Conservation (phyloP, 2,888 invertebrate genomes). For the Melanostoma scalare region DNA sequence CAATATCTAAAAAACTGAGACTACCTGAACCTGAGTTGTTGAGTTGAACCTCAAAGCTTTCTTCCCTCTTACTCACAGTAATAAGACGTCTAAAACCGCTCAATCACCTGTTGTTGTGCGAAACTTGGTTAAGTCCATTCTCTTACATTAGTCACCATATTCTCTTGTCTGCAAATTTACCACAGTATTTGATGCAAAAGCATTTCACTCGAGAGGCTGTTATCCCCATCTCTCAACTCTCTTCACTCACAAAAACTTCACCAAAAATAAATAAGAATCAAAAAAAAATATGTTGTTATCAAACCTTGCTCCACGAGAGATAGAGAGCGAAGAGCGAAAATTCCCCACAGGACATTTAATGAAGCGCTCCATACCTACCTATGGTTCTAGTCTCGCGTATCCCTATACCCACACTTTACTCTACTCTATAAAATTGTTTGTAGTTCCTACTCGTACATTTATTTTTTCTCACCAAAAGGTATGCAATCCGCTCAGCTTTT, state of each 20-base stretch:
- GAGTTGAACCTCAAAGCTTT: constrained; percentile 5
- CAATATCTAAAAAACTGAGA: too few species aligned
- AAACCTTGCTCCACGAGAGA: constrained; percentile 25
- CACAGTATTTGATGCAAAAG: not conserved
- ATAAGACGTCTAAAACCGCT: constrained; percentile 13
- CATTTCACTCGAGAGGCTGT: constrained; percentile 39
- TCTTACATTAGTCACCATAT: not conserved
- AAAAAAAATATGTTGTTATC: constrained; percentile 8
- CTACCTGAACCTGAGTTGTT: not conserved
- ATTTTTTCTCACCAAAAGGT: constrained; percentile 72
- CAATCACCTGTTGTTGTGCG: constrained; percentile 66
- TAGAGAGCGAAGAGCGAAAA: constrained; percentile 23
- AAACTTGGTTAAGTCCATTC: not conserved
- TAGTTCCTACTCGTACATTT: constrained; percentile 29
- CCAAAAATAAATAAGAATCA: constrained; percentile 12
- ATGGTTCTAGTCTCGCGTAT: constrained; percentile 32
- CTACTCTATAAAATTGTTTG: constrained; percentile 15
- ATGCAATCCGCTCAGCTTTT: constrained; percentile 75
- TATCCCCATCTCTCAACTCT: not conserved
- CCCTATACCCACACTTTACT: constrained; percentile 22
- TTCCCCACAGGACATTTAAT: constrained; percentile 58
- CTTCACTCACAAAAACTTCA: constrained; percentile 8
- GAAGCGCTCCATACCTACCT: constrained; percentile 13
- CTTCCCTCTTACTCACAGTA: not conserved
- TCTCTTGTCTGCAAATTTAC: constrained; percentile 55